Percentiles rank a stretch among this genome's conserved stretches.
Conservation (phyloP, 1,140 invertebrate species). For the Zaprionus taronus region DNA sequence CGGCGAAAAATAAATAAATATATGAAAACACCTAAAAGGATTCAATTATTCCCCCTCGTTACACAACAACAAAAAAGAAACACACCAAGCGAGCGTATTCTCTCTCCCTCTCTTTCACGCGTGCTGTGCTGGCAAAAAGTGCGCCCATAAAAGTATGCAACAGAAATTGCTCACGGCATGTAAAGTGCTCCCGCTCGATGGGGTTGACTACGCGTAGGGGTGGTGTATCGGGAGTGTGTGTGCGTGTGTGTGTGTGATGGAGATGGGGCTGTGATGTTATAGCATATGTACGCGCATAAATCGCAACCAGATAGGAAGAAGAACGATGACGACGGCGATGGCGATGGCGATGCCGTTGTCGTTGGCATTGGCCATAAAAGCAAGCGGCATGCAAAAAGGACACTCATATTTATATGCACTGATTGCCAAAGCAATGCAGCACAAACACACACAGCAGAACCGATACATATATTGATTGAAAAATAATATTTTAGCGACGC, state of each 20-base stretch:
- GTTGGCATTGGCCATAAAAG: constrained; percentile 65
- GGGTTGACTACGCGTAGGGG: background rate
- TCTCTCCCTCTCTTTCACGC: background rate
- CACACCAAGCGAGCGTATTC: background rate
- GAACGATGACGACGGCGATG: constrained; percentile 36
- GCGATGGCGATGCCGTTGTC: constrained; percentile 32
- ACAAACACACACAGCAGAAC: constrained; percentile 48
- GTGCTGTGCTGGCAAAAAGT: constrained; percentile 53
- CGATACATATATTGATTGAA: constrained; percentile 69
- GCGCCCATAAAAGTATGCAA: constrained; percentile 78
- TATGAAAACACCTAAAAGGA: constrained; percentile 82
- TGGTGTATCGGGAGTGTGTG: background rate
- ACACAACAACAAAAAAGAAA: constrained; percentile 59
- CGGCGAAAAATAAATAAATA: constrained; percentile 55
- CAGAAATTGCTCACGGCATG: constrained; percentile 79
- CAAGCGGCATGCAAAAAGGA: constrained; percentile 78
- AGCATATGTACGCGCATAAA: constrained; percentile 80
- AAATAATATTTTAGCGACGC: constrained; percentile 72
- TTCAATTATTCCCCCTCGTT: constrained; percentile 83
- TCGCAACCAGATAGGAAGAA: constrained; percentile 70
- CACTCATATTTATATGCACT: constrained; percentile 82
- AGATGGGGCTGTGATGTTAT: background rate
- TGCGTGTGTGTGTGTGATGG: constrained; percentile 6
- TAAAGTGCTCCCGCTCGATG: constrained; percentile 61
- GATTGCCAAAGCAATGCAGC: constrained; percentile 79